Conservation (phyloP, 2,113 vertebrate species). For the Catharus fuscescens region DNA sequence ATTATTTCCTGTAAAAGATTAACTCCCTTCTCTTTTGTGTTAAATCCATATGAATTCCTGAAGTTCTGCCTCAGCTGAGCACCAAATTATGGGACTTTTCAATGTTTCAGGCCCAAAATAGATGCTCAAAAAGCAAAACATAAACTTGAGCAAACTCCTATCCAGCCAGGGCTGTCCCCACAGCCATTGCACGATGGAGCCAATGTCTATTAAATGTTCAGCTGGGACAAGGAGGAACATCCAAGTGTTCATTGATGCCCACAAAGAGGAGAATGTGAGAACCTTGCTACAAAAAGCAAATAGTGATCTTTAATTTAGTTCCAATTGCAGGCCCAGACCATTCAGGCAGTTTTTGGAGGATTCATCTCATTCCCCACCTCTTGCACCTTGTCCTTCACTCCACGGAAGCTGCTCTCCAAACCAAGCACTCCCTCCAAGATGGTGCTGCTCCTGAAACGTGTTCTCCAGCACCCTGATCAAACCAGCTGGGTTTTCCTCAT, state of each 20-base stretch:
- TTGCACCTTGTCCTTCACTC: not conserved
- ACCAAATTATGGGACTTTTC: not conserved
- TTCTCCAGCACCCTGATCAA: not conserved
- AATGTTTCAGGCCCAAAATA: not conserved
- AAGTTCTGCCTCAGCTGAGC: not conserved
- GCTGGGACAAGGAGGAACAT: not conserved
- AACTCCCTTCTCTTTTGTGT: not conserved
- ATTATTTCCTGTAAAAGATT: conserved; percentile 41
- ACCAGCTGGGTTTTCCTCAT: not conserved
- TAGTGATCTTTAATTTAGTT: not conserved
- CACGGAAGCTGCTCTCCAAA: not conserved
- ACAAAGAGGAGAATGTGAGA: not conserved
- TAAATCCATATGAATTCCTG: not conserved
- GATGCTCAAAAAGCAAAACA: not conserved
- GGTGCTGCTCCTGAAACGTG: rapidly evolving
- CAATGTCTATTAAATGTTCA: rapidly evolving
- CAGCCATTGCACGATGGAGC: rapidly evolving
- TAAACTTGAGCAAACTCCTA: not conserved
- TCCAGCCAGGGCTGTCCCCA: not conserved
- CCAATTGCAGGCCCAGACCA: not conserved
- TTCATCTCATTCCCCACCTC: not conserved
- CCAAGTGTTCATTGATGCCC: not conserved
- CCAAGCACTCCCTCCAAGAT: not conserved
- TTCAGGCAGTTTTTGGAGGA: not conserved
- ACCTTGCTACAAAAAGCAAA: not conserved